Base-by-base conservation (phyloP, 2,797 vertebrate species). In the Poeciliopsis infans region DNA sequence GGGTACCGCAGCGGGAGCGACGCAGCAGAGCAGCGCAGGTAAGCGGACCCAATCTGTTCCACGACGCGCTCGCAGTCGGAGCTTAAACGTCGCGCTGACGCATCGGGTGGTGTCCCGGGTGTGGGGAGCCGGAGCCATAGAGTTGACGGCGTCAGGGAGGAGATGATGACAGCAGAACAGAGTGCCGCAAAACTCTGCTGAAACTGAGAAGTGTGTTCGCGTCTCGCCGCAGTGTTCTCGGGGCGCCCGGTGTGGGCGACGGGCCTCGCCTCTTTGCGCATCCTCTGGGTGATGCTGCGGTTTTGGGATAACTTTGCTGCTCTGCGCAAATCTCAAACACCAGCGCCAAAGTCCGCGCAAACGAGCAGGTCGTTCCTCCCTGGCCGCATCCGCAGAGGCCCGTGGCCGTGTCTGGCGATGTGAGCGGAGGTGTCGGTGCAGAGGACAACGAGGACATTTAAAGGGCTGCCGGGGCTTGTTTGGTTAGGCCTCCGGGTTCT, bases 241-340 rank as follows among this genome's bases (percentile, higher is more conserved):
- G 16, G 16, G 15, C 59, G 33, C 16, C 13, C 45, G n/a, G 43
- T 49, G 28, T 71, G 8, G 47, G 43, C 45, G 20, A 51, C 16
- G 46, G 46, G n/a, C 71, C 28, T 31, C 71, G 47, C 31, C 47
- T 36, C 72, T 15, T 7, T 33, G 11, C 47, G 47, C 72, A 25
- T 51, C 72, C 49, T 51, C 36, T n/a, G 36, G 72, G n/a, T 74
- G 72, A 74, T 74, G 72, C 51, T 55, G 72, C 51, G 33, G 49
- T 74, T 74, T 74, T n/a, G 49, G 49, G 20, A n/a, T 28, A 74
- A 39, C 36, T 41, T 74, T 74, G 72, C 72, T 74, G 72, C 72
- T 74, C 72, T 74, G 72, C 72, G 49, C 72, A 74, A 74, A 74
- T 53, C 36, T 39, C 36, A 55, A 55, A 73, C 72, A 33, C 47